phyloP scores from a whole-genome alignment of 37 sponge, comb jelly and placozoan genomes.

The Aplysina aerophoba region DNA sequence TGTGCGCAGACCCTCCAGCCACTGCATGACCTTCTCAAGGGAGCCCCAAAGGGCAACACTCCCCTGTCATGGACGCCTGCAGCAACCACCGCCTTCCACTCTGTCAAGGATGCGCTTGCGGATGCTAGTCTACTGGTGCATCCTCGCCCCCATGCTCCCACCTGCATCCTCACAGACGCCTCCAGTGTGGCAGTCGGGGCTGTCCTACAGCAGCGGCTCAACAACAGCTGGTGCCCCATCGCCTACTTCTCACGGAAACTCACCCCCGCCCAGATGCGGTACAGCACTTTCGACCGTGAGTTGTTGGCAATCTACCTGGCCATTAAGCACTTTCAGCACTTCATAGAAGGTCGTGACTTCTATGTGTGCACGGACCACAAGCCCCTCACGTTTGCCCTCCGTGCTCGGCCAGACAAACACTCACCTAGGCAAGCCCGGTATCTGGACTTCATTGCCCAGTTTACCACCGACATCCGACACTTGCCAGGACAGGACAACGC shows the following conservation, averaged over 20 bases:
- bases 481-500: not conserved
- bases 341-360: conserved; percentile 22
- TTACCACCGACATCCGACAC: conserved; percentile 30
- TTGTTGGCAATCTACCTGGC: conserved; percentile 44
- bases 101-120: conserved; percentile 43
- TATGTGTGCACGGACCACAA: conserved; percentile 37
- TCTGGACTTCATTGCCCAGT: conserved; percentile 16
- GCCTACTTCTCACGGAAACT: conserved; percentile 32
- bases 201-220: conserved; percentile 54
- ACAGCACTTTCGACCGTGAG: conserved; percentile 55
- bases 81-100: conserved; percentile 30
- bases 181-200: conserved; percentile 55
- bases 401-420: not conserved
- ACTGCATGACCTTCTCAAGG: conserved; percentile 17
- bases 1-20: no score
- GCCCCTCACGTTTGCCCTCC: conserved; percentile 22
- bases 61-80: conserved; percentile 41
- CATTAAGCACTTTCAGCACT: conserved; percentile 12
- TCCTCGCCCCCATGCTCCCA: conserved; percentile 56
- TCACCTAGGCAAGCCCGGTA: conserved; percentile 21
- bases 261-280: conserved; percentile 20
- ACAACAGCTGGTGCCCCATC: conserved; percentile 20
- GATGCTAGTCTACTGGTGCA: conserved; percentile 43
- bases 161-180: conserved; percentile 62
- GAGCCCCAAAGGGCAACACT: not conserved